Evolutionary conservation across 2,113 vertebrate species (phyloP).

Genomic region (Glaucidium brasilianum): DNA sequence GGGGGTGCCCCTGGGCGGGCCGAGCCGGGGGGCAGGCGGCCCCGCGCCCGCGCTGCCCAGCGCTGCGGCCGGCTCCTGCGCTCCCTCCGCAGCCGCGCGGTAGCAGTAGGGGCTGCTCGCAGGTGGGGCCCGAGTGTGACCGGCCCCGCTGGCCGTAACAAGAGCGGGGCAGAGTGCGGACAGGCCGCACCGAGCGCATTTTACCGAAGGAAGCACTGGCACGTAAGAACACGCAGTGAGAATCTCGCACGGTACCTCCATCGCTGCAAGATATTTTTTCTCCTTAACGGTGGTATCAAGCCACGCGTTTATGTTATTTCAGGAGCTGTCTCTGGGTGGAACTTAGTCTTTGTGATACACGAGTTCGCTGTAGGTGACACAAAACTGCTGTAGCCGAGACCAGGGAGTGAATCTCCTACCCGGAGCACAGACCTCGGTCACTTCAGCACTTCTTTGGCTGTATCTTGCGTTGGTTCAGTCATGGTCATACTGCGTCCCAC

Average conservation of each 20-base stretch:
- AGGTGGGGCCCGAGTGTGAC: accelerated
- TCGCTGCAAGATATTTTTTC: background rate
- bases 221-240: accelerated
- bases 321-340: background rate
- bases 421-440: background rate
- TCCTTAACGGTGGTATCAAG: background rate
- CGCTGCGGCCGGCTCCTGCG: too few relatives aligned
- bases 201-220: background rate
- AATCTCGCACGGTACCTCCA: accelerated
- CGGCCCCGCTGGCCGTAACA: accelerated
- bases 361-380: background rate
- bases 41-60: accelerated
- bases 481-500: accelerated
- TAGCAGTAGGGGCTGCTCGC: background rate
- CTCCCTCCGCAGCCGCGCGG: background rate
- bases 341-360: background rate
- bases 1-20: too few relatives aligned
- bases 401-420: background rate
- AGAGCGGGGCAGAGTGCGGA: accelerated
- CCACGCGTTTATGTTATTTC: accelerated
- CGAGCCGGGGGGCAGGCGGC: background rate
- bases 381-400: background rate
- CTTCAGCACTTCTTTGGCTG: background rate
- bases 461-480: background rate
- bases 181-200: accelerated